Base-by-base conservation (phyloP, 1,140 invertebrate species). In the Heliconius melpomene region DNA sequence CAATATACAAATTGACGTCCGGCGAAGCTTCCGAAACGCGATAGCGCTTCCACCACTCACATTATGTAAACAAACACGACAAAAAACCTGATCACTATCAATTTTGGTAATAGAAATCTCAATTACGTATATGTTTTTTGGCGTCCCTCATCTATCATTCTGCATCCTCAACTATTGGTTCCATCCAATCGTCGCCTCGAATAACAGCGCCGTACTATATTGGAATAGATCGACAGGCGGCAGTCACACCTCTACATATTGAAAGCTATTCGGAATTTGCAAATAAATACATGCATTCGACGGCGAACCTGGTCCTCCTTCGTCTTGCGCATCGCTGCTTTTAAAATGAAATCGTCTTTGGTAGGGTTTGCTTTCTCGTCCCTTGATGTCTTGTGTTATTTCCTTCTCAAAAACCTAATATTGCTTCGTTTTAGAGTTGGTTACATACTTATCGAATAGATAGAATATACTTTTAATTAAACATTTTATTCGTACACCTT, bases 1-100 rank as follows among this genome's bases (percentile, higher is more conserved):
- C 92, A 93, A 94, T 93, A 94, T 93, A 94, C 93, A 94, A 94
- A 94, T 94, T 93, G 92, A 93, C 88, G 91, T 91, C 91, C 93
- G 92, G 87, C 83, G 86, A 85, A 86, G 88, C 90, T 93, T 92
- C 89, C 90, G 92, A 93, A 93, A 94, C 84, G 89, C 90, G 92
- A 93, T 94, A 93, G 88, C 87, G 85, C 84, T 85, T 86, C 86
- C 89, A 83, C 89, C 92, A 93, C 92, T 94, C 89, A 93, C 89
- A 93, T 93, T 94, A 93, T 92, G 88, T 90, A 93, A 92, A 93
- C 93, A 93, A 92, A 94, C 89, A 92, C n/a, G 81, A 84, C 40
- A 88, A 90, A 32, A 66, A 89, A 93, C 88, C 89, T 82, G 91
- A 90, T 93, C 84, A 85, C 87, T 83, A 89, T 90, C 93, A 91